Evolutionary conservation across 2,888 invertebrate genomes (phyloP).

Genomic region (Ceriagrion tenellum): DNA sequence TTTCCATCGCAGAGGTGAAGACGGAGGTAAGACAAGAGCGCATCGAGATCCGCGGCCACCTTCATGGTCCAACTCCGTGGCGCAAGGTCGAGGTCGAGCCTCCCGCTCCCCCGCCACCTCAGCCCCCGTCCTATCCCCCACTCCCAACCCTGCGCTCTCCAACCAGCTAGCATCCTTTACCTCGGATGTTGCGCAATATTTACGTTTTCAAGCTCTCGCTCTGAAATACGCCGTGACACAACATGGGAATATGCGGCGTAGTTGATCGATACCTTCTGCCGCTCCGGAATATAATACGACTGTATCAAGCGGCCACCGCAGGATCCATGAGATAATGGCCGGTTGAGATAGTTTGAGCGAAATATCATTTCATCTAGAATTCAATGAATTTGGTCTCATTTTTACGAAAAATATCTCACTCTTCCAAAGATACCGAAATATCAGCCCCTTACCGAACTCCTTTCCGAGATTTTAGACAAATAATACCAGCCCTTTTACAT

Average conservation of each 20-base stretch:
- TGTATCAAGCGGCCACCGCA: background rate
- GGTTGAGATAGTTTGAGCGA: no score
- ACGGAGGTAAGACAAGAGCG: background rate
- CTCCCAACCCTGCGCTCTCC: background rate
- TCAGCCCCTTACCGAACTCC: no score
- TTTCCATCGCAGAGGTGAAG: background rate
- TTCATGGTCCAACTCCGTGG: constrained; percentile 59
- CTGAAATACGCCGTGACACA: background rate
- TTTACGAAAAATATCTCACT: no score
- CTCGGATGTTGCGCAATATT: background rate
- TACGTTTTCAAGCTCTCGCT: background rate
- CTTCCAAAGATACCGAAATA: no score
- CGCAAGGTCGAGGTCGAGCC: constrained; percentile 55
- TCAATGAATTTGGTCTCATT: no score
- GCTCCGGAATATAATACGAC: background rate
- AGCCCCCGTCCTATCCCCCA: background rate
- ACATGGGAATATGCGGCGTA: background rate
- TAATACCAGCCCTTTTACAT: no score
- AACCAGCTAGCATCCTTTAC: background rate
- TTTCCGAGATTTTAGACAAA: no score
- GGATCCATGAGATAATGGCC: no score
- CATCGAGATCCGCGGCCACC: background rate
- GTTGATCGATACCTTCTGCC: background rate
- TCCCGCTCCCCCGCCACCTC: background rate
- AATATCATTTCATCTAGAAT: no score